Base-by-base conservation (phyloP, 2,888 invertebrate genomes). In the Melanotus villosus region DNA sequence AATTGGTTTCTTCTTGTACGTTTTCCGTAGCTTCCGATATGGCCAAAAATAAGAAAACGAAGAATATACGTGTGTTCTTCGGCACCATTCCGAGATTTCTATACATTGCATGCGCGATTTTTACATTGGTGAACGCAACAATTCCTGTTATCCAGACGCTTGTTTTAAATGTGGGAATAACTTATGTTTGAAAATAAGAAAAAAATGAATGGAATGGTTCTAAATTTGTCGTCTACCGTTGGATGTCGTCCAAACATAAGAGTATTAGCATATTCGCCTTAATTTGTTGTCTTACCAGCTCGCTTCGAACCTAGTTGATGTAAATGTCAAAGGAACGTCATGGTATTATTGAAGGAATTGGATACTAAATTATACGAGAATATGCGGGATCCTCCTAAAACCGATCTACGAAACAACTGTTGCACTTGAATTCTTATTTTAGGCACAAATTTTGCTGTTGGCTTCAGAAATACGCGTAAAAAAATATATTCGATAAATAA, bases 181-280 rank as follows among this genome's bases (percentile, higher is more conserved):
- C 21, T 68, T 34, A 59, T 52, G 58, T 59, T 60, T 12, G 34
- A 32, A 60, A 62, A 58, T 54, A 65, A 65, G 50, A 50, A 62
- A 68, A n/a, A 65, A 60, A 47, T 65, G 65, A 69, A 69, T 65
- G 65, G 19, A 50, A 69, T 50, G 57, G 65, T 60, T 65, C 70
- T 70, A 70, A 63, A 62, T 63, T 66, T 62, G 70, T 70, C 65
- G 30, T 57, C 34, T 57, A 59, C 45, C 34, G 65, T 70, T 70
- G 70, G 70, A 70, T 41, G 19, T 30, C 56, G 34, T 70, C 70
- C 70, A 70, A 66, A 57, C 62, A 52, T 41, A 32, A 56, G 47
- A 18, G 30, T 54, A 54, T 36, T 41, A 38, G 41, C 66, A 43
- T 63, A 12, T 32, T 60, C 23, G 60, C 32, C 14, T 16, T 14